Percentiles rank a stretch among this genome's conserved stretches.
phyloP scores from a whole-genome alignment of 2,888 invertebrate genomes.

The Mimachlamys varia region DNA sequence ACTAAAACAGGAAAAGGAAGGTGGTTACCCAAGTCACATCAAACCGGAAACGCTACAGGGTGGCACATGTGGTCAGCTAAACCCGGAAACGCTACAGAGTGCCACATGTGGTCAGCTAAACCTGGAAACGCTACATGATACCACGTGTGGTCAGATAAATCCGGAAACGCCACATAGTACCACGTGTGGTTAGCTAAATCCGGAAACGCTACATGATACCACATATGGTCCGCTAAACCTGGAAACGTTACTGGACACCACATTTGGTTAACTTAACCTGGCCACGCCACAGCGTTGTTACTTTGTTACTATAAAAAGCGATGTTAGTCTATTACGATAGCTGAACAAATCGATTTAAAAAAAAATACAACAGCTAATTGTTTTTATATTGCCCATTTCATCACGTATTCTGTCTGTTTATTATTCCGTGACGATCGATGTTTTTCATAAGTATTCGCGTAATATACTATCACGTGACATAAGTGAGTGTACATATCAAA shows the following conservation, averaged over 20 bases:
- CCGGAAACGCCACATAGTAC: neutral
- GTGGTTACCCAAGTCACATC: neutral
- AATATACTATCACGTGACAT: too few species aligned
- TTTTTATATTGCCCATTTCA: neutral
- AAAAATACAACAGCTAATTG: neutral
- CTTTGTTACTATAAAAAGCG: too few species aligned
- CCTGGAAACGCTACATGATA: neutral
- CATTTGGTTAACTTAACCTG: neutral
- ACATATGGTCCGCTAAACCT: neutral
- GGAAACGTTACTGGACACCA: neutral
- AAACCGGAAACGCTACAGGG: neutral
- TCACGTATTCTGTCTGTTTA: neutral
- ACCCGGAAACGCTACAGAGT: neutral
- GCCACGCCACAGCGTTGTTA: neutral
- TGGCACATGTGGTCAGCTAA: neutral
- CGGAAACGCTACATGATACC: neutral
- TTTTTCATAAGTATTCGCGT: too few species aligned
- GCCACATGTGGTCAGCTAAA: neutral
- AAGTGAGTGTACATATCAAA: too few species aligned
- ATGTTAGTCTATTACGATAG: too few species aligned
- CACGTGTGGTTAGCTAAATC: neutral
- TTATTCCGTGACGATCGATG: neutral
- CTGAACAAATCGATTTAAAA: too few species aligned
- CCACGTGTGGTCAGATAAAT: neutral
- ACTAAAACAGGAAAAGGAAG: constrained; percentile 66